Evolutionary conservation across 2,797 vertebrate species (phyloP).

Genomic region (Fringilla coelebs): DNA sequence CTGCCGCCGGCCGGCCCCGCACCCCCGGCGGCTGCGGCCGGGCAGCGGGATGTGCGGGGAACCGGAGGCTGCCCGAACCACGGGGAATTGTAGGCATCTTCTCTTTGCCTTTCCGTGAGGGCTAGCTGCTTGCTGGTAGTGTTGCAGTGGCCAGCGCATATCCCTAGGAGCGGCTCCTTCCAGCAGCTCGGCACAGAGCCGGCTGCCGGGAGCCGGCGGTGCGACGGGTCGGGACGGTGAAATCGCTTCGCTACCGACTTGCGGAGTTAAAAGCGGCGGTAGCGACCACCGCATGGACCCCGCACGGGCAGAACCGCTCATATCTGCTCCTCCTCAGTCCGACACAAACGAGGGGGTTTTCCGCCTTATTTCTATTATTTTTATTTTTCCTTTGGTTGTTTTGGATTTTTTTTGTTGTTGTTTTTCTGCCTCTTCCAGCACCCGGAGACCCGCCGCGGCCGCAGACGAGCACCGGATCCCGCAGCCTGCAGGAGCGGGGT

Average conservation of each 20-base stretch:
- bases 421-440: background rate
- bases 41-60: background rate
- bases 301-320: background rate
- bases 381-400: background rate
- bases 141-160: background rate
- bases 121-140: background rate
- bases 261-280: background rate
- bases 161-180: background rate
- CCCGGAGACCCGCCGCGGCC: background rate
- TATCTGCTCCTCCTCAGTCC: background rate
- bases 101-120: background rate
- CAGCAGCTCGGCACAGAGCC: background rate
- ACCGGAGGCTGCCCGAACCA: background rate
- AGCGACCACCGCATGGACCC: background rate
- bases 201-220: background rate
- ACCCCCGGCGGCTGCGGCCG: background rate
- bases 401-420: too few relatives aligned
- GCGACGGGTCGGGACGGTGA: background rate
- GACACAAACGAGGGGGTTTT: background rate
- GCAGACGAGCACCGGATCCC: background rate
- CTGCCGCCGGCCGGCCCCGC: background rate
- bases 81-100: background rate
- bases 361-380: fast-evolving
- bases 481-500: background rate
- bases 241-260: background rate